A percentile compares a stretch with the other conserved stretches of the same genome.
Evolutionary conservation across 2,113 vertebrate genomes (phyloP).

Genomic region (Phaethornis superciliosus): DNA sequence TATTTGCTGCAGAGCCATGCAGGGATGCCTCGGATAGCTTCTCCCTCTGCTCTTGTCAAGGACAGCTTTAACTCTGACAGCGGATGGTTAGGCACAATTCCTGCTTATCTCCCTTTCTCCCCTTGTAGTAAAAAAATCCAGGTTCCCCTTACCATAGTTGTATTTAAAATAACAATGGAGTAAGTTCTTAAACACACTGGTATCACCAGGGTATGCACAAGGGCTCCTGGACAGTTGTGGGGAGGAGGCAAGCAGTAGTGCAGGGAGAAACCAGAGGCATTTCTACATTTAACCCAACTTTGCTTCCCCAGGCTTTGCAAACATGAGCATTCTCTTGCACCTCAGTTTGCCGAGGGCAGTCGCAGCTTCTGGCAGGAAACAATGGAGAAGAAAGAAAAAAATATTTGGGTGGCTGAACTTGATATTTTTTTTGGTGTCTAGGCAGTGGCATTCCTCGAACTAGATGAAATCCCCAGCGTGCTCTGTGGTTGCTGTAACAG

Average conservation of each 20-base stretch:
- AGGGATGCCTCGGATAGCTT: neutral
- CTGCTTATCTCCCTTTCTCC: neutral
- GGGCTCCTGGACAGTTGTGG: neutral
- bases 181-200: neutral
- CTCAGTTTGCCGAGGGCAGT: neutral
- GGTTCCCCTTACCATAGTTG: neutral
- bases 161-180: neutral
- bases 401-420: neutral
- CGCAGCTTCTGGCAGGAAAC: neutral
- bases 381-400: neutral
- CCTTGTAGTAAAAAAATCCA: neutral
- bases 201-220: neutral
- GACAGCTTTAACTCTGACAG: neutral
- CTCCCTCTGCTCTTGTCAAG: neutral
- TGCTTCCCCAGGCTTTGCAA: neutral
- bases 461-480: neutral
- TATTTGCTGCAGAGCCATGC: neutral
- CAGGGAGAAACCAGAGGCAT: neutral
- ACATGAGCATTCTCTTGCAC: neutral
- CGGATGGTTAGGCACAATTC: neutral
- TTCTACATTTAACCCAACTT: neutral
- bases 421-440: neutral
- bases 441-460: neutral
- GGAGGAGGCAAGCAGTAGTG: neutral
- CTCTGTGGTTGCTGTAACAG: neutral